Evolutionary conservation across 2,113 vertebrate genomes (phyloP).

Genomic region (Alexandromys fortis): DNA sequence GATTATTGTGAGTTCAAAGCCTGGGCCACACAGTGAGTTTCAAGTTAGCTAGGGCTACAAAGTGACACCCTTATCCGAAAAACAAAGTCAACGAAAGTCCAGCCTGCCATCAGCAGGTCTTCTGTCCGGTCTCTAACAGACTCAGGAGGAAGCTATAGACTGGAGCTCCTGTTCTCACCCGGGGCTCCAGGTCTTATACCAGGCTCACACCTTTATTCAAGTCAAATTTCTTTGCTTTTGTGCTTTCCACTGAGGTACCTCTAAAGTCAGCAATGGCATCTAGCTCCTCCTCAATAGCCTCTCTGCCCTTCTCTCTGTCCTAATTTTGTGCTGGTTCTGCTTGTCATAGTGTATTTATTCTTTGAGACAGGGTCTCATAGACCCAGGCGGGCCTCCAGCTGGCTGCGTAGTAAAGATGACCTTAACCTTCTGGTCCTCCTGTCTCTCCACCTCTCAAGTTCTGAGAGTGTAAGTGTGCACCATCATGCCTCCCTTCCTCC

Average conservation of each 20-base stretch:
- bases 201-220: neutral
- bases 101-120: neutral
- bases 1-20: neutral
- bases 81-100: neutral
- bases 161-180: neutral
- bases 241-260: neutral
- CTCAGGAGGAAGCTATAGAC: neutral
- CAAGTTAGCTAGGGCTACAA: neutral
- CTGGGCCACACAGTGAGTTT: neutral
- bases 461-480: neutral
- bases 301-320: neutral
- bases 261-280: neutral
- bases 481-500: neutral
- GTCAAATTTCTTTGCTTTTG: neutral
- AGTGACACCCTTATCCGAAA: neutral
- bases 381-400: neutral
- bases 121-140: neutral
- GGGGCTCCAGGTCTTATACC: neutral
- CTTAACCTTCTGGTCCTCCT: neutral
- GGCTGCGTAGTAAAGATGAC: neutral
- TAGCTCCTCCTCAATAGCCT: neutral
- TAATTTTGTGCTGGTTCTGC: neutral
- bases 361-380: neutral
- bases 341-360: neutral
- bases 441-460: neutral